Conservation (phyloP, 2,888 invertebrate genomes). For the Agrotis puta region DNA sequence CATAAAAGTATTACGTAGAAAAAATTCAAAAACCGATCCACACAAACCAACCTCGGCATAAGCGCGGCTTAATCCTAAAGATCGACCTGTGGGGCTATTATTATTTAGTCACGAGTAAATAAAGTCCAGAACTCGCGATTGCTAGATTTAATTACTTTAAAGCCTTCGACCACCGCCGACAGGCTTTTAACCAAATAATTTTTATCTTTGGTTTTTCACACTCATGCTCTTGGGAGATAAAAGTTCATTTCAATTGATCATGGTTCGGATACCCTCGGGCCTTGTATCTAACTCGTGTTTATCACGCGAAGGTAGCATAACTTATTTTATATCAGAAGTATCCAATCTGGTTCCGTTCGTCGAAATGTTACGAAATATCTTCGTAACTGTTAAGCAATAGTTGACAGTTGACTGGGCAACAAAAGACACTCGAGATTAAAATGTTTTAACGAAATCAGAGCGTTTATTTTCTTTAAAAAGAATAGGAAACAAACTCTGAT, state of each 20-base stretch:
- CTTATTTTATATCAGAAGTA: slow-evolving; percentile 41
- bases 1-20: no score
- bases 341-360: slow-evolving; percentile 21
- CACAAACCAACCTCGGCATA: no score
- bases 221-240: slow-evolving; percentile 12
- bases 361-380: slow-evolving; percentile 29
- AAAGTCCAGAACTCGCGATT: no score
- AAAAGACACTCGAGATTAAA: slow-evolving; percentile 45
- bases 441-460: slow-evolving; percentile 28
- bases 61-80: no score
- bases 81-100: no score
- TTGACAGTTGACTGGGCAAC: slow-evolving; percentile 61
- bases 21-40: no score
- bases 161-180: no score
- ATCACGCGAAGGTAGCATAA: slow-evolving; percentile 46
- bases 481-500: not conserved
- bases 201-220: slow-evolving; percentile 14
- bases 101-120: not conserved
- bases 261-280: not conserved
- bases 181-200: not conserved
- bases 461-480: not conserved
- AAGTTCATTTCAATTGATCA: slow-evolving; percentile 42
- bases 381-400: slow-evolving; percentile 56
- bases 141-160: no score
- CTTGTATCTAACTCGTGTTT: slow-evolving; percentile 16